Evolutionary conservation across 2,888 invertebrate genomes (phyloP), one percentile per base, ranked within the genome.

Genomic region (Cerastoderma edule): DNA sequence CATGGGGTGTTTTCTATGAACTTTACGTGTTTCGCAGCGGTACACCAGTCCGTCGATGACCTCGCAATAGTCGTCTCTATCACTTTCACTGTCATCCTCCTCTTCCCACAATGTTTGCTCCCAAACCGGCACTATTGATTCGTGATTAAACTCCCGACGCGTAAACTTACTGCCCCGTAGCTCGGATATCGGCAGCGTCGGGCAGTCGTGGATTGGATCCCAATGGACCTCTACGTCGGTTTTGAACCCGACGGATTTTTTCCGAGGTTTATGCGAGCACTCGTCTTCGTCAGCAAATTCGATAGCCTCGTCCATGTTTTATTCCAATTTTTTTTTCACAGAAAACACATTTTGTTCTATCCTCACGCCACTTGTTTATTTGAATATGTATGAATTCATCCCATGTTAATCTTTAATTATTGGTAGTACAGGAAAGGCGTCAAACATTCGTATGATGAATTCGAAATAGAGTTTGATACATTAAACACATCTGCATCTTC

Each of bases 1-100:
- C 27, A 33, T 32, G 8, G 68, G 64, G 28, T 73, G 73, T 3
- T 50, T 28, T 56, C 60, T 64, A 35, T 73, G 73, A 5, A 73
- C 44, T 10, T 64, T 39, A 22, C 24, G 44, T 19, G 73, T 64
- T 19, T 53, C 53, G 46, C 73, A 73, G 8, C 54, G 67, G 54
- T 32, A 64, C 46, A 67, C 22, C 13, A 54, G 22, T 46, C 73
- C 73, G 44, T 64, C 24, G 10, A 28, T 27, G 1, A 64, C 30
- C n/a, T 44, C 39, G 24, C 3, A 22, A 27, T 39, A 35, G 22
- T 44, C 63, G 6, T 5, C 50, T 10, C 24, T 24, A 19, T 32
- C 60, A 4, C 33, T 3, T 22, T 60, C 60, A 19, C 22, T 33
- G 10, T 60, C 35, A 5, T 60, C 60, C 6, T 19, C 32, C 24